Conservation (phyloP, 2,888 invertebrate genomes). For the Tigriopus californicus region DNA sequence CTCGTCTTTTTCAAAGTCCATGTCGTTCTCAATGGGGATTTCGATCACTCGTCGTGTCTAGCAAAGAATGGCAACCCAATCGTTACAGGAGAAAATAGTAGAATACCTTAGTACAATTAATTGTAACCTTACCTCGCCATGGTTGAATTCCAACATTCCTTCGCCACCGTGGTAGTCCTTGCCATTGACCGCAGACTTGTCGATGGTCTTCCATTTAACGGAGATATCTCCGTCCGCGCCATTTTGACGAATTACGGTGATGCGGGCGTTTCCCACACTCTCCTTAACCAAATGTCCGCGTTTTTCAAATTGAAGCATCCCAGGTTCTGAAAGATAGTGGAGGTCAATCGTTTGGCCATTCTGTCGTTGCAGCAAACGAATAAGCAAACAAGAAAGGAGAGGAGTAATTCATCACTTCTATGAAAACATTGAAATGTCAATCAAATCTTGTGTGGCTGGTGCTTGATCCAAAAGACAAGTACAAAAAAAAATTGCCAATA, state of each 20-base stretch:
- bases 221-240: constrained; percentile 37
- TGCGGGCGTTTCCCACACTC: constrained; percentile 31
- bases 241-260: constrained; percentile 30
- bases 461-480: too few relatives aligned
- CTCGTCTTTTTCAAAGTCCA: constrained; percentile 39
- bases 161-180: constrained; percentile 35
- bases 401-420: neutral
- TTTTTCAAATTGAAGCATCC: constrained; percentile 35
- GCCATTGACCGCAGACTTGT: constrained; percentile 35
- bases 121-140: constrained; percentile 27
- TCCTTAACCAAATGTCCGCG: constrained; percentile 37
- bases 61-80: too few relatives aligned
- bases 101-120: too few relatives aligned
- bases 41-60: constrained; percentile 33
- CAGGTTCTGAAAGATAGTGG: constrained; percentile 32
- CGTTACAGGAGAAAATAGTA: too few relatives aligned
- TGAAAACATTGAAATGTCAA: too few relatives aligned
- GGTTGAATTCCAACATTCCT: constrained; percentile 31
- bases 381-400: neutral
- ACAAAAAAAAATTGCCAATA: too few relatives aligned
- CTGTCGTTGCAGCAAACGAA: too few relatives aligned
- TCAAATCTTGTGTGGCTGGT: too few relatives aligned
- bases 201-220: constrained; percentile 36
- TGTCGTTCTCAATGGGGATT: constrained; percentile 36
- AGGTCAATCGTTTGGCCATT: too few relatives aligned